Conservation (phyloP, 2,113 vertebrate genomes). For the Pao palembangensis region DNA sequence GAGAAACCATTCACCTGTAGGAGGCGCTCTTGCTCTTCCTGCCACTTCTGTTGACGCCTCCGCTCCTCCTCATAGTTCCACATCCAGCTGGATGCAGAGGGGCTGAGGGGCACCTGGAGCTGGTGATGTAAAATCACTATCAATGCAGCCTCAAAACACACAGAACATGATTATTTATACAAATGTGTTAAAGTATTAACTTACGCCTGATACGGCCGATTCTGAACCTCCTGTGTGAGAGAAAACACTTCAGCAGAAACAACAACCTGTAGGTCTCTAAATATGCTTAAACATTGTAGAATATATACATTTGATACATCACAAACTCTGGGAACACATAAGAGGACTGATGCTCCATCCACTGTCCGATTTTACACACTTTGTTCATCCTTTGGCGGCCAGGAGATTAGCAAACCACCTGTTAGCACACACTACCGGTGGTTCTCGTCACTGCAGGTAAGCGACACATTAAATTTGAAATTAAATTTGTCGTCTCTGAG, state of each 20-base stretch:
- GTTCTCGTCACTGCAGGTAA: neutral
- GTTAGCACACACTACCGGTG: neutral
- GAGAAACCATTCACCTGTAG: conserved; percentile 80
- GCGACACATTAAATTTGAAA: neutral
- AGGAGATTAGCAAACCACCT: neutral
- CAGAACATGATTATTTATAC: conserved; percentile 2
- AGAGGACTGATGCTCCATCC: conserved; percentile 4
- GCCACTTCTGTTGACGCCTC: conserved; percentile 90
- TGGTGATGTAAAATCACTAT: conserved; percentile 46
- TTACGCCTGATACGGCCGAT: conserved; percentile 89
- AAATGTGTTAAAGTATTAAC: conserved; percentile 61
- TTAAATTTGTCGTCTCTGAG: neutral
- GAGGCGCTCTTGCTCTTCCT: conserved; percentile 91
- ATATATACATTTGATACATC: neutral
- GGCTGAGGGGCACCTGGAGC: conserved; percentile 87
- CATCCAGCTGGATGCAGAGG: conserved; percentile 81
- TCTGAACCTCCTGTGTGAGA: conserved; percentile 83
- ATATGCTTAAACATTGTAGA: too few relatives aligned
- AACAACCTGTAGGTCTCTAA: neutral
- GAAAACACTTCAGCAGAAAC: conserved; percentile 19
- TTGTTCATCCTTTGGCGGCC: neutral
- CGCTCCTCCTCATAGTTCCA: conserved; percentile 91
- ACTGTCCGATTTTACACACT: neutral
- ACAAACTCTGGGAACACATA: conserved; percentile 25
- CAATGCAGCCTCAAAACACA: conserved; percentile 5